Base-by-base conservation (phyloP, 2,797 vertebrate genomes). In the Pterois miles region DNA sequence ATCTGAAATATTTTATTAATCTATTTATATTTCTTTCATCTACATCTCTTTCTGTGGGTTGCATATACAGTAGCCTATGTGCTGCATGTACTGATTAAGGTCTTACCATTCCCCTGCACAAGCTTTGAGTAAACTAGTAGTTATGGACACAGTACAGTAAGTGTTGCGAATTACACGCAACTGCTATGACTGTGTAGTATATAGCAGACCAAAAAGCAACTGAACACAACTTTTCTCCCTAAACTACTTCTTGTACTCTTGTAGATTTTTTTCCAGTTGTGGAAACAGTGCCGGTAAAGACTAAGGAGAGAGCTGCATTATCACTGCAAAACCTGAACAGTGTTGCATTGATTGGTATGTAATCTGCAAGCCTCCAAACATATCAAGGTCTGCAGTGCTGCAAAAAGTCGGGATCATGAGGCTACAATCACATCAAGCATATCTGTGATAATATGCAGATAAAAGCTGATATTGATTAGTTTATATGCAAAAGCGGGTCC, bases 361-460 rank as follows among this genome's bases (percentile, higher is more conserved):
- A 43, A 75, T 80, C 73, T 75, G 16, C 58, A 57, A 20, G 8
- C 25, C 31, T 63, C 53, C 10, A 22, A 58, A 25, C 34, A 52
- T 60, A 50, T 52, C 65, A 66, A 38, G 29, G 50, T 58, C 48
- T 62, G 5, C 36, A 74, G 23, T n/a, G 6, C 6, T n/a, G 57
- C 54, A 65, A 43, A 54, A 54, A 25, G 18, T 20, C 23, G 43
- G 25, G 6, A 52, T 38, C 12, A 13, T 57, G 54, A 58, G 4
- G 13, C 12, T 23, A 22, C 54, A 50, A 40, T 50, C 52, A 77
- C 1, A 40, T 2, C 25, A 22, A 18, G 34, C 34, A 64, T n/a
- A n/a, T 54, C 20, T 34, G n/a, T 71, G 76, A 36, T 10, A 63
- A 33, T 12, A 33, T 71, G 36, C 31, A 52, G 20, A 8, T 52